Evolutionary conservation across 2,888 invertebrate genomes (phyloP).

Genomic region (Argyra leucocephala): DNA sequence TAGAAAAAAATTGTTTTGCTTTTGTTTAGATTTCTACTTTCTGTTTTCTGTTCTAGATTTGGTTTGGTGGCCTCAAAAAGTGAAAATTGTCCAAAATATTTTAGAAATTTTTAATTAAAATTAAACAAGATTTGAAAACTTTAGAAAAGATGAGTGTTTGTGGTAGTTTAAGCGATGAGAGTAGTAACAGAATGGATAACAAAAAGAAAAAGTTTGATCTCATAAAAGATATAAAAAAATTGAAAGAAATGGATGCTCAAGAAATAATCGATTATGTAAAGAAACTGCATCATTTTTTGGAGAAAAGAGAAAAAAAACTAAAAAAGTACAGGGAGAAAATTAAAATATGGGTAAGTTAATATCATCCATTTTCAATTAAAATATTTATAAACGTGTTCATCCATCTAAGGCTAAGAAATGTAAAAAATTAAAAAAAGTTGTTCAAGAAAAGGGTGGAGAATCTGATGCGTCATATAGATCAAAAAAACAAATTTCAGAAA

Average conservation of each 20-base stretch:
- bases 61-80: too few species aligned
- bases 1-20: too few species aligned
- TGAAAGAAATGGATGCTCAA: neutral
- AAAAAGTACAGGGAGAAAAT: conserved; percentile 51
- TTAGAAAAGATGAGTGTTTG: neutral
- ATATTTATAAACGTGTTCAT: neutral
- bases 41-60: too few species aligned
- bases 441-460: too few species aligned
- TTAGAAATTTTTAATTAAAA: too few species aligned
- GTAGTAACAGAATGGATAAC: conserved; percentile 67
- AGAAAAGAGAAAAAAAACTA: conserved; percentile 49
- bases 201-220: conserved; percentile 74
- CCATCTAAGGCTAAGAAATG: conserved; percentile 18
- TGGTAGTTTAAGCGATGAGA: neutral
- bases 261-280: conserved; percentile 34
- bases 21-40: too few species aligned
- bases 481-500: neutral
- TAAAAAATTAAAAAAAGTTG: conserved; percentile 15
- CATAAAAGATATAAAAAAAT: conserved; percentile 49
- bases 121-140: too few species aligned
- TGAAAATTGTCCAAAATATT: too few species aligned
- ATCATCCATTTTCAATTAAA: neutral
- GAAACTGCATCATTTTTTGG: conserved; percentile 32
- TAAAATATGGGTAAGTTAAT: conserved; percentile 45
- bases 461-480: neutral